A percentile compares a stretch with the other conserved stretches of the same genome.
These are phyloP conservation scores for Tiaroga cobitis DNA, from an alignment of 2,797 vertebrate genomes.

Conservation along the genomic window DNA sequence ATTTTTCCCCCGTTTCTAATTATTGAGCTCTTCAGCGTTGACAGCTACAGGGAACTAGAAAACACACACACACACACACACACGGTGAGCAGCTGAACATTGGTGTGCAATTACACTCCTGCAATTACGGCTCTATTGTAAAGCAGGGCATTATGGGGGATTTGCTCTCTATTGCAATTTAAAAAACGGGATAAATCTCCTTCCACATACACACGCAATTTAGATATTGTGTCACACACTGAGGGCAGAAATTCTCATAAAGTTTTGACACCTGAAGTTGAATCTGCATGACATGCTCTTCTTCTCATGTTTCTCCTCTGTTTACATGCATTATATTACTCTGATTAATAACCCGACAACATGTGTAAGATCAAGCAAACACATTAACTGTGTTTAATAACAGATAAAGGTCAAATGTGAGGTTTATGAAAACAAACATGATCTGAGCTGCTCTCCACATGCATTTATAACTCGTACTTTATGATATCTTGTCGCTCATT, in stretches of 20 bases:
- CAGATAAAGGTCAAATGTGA: too few species aligned
- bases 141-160: conserved; percentile 79
- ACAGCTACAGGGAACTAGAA: conserved; percentile 73
- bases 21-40: conserved; percentile 81
- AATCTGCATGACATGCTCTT: background rate
- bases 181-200: conserved; percentile 77
- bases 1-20: conserved; percentile 82
- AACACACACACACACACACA: conserved; percentile 34
- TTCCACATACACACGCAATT: conserved; percentile 32
- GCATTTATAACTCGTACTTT: too few species aligned
- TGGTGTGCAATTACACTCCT: conserved; percentile 85
- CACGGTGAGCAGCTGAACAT: conserved; percentile 69
- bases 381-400: too few species aligned
- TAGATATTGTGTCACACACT: background rate
- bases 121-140: conserved; percentile 85
- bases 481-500: too few species aligned
- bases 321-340: background rate
- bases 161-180: conserved; percentile 81
- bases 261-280: conserved; percentile 18
- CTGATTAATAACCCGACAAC: too few species aligned
- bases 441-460: too few species aligned
- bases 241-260: background rate
- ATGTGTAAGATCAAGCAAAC: too few species aligned
- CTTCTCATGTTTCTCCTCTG: too few species aligned
- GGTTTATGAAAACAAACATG: too few species aligned